Conservation (phyloP, 2,888 invertebrate species). For the Noctuana brunneofusca region DNA sequence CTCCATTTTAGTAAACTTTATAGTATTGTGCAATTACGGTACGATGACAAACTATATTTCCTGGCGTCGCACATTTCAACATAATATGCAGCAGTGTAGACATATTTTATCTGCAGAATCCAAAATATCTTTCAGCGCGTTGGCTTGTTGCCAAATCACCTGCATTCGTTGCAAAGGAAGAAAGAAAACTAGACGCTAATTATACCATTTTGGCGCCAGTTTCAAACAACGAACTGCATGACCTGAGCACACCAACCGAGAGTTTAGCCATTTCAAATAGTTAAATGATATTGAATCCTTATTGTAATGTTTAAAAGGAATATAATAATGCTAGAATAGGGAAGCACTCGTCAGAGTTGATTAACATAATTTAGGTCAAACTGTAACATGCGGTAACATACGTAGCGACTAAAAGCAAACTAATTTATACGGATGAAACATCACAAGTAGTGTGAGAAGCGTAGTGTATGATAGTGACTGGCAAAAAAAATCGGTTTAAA, state of each 20-base stretch:
- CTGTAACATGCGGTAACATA: background rate
- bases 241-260: background rate
- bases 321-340: background rate
- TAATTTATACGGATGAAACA: background rate
- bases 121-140: slow-evolving; percentile 11
- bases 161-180: background rate
- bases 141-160: slow-evolving; percentile 16
- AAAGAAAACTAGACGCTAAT: slow-evolving; percentile 2
- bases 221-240: background rate
- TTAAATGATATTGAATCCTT: background rate
- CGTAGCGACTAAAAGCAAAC: background rate
- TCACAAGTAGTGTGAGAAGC: background rate
- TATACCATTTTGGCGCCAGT: background rate
- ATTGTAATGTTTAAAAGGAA: background rate
- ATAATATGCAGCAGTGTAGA: background rate
- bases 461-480: background rate
- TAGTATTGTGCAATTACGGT: background rate
- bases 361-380: background rate
- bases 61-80: slow-evolving; percentile 6
- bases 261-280: background rate
- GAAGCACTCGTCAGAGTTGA: background rate
- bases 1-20: no score
- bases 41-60: background rate
- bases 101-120: slow-evolving; percentile 5
- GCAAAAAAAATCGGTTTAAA: background rate